phyloP scores from a whole-genome alignment of 2,113 vertebrate species.

The Naja naja region DNA sequence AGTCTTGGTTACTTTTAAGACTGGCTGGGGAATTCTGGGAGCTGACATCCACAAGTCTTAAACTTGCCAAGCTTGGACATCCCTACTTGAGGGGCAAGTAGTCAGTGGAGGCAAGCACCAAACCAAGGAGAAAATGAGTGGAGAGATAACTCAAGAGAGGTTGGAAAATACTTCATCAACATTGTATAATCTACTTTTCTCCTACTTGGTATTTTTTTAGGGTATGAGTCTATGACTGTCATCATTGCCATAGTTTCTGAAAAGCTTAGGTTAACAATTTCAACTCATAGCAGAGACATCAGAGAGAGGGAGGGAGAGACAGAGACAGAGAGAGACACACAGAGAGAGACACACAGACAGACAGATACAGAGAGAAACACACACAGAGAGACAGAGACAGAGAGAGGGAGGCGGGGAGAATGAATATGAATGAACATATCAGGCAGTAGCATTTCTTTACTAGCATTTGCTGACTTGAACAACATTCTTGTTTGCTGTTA shows the following conservation, averaged over 20 bases:
- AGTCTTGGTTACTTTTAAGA: not conserved
- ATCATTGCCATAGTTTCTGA: not conserved
- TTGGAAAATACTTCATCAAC: not conserved
- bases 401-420: too few relatives aligned
- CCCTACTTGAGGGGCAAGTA: constrained; percentile 44
- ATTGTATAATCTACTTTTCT: not conserved
- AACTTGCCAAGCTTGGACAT: not conserved
- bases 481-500: not conserved
- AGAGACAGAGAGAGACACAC: too few relatives aligned
- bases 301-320: not conserved
- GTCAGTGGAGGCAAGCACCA: constrained; percentile 21
- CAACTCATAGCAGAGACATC: not conserved
- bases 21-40: not conserved
- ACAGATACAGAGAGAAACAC: not conserved
- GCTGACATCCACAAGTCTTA: not conserved
- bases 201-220: not conserved
- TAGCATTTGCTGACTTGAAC: not conserved
- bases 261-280: not conserved
- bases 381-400: not conserved
- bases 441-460: not conserved
- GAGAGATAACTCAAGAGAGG: not conserved
- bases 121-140: not conserved
- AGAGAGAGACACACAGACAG: not conserved
- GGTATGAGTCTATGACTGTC: not conserved
- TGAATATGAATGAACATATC: not conserved